Conservation (phyloP, 2,113 vertebrate species). For the Psilopogon haemacephalus region DNA sequence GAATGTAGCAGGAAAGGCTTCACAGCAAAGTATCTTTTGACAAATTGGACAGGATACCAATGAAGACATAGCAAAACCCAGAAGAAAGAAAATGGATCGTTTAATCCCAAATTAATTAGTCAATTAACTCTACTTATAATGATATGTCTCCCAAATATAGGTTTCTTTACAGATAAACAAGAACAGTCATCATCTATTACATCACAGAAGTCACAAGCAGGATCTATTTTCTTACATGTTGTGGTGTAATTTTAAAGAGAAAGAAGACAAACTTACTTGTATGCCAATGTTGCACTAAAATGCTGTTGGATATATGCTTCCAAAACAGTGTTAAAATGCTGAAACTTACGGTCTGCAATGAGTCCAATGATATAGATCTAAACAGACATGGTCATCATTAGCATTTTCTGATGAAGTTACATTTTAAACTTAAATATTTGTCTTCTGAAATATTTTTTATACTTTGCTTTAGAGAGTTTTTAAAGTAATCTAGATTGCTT, state of each 20-base stretch:
- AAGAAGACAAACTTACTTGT: constrained; percentile 84
- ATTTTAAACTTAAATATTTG: neutral
- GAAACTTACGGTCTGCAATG: constrained; percentile 96
- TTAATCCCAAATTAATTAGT: neutral
- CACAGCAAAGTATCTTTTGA: neutral
- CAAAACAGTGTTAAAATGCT: constrained; percentile 95
- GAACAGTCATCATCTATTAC: neutral
- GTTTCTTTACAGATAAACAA: neutral
- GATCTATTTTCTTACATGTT: neutral
- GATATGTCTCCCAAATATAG: neutral
- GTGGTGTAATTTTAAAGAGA: neutral
- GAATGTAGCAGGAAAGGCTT: neutral
- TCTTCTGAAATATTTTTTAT: neutral
- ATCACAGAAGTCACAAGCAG: neutral
- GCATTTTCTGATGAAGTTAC: neutral
- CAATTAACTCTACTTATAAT: neutral
- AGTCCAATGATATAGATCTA: constrained; percentile 97
- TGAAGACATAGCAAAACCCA: neutral
- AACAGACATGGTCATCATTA: constrained; percentile 29
- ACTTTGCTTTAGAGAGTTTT: neutral
- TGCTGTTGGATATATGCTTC: constrained; percentile 98
- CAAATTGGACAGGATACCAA: neutral
- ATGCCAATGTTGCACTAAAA: constrained; percentile 95
- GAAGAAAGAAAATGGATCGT: neutral
- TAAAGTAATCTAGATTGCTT: no score